These are phyloP conservation scores for Smutsia temminckii DNA, from an alignment of 2,797 vertebrate species.

Conservation along the genomic window DNA sequence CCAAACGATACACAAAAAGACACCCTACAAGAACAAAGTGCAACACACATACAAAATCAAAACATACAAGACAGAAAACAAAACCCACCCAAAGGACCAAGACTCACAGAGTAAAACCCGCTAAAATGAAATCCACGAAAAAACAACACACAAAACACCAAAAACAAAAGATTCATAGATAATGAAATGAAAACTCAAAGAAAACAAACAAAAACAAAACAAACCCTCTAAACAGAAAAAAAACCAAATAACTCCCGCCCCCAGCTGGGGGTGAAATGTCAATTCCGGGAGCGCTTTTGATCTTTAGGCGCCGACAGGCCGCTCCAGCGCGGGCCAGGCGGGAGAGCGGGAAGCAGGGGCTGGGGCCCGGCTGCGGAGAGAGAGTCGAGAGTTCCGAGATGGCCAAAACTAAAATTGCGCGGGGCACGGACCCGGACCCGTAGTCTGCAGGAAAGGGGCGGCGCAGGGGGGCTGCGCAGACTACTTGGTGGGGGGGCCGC, in stretches of 20 bases:
- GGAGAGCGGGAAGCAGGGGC: conserved; percentile 50
- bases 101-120: conserved; percentile 27
- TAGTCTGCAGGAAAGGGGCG: conserved; percentile 53
- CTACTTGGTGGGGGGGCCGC: conserved; percentile 29
- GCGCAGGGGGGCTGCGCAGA: conserved; percentile 56
- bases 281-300: conserved; percentile 67
- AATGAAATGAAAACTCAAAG: conserved; percentile 32
- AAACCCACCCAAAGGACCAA: background rate
- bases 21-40: background rate
- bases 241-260: conserved; percentile 28
- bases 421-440: background rate
- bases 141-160: background rate
- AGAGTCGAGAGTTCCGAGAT: background rate
- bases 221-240: conserved; percentile 33
- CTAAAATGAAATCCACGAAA: conserved; percentile 53
- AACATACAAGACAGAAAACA: conserved; percentile 40
- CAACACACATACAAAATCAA: conserved; percentile 13
- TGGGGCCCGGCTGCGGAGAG: background rate
- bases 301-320: conserved; percentile 48
- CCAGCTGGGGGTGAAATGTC: conserved; percentile 63
- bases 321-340: background rate
- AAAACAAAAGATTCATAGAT: conserved; percentile 57
- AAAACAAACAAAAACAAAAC: conserved; percentile 69
- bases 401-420: conserved; percentile 42
- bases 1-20: background rate